Percentiles rank a stretch among this genome's conserved stretches.
Evolutionary conservation across 1,140 invertebrate genomes (phyloP).

Genomic region (Euwallacea similis): DNA sequence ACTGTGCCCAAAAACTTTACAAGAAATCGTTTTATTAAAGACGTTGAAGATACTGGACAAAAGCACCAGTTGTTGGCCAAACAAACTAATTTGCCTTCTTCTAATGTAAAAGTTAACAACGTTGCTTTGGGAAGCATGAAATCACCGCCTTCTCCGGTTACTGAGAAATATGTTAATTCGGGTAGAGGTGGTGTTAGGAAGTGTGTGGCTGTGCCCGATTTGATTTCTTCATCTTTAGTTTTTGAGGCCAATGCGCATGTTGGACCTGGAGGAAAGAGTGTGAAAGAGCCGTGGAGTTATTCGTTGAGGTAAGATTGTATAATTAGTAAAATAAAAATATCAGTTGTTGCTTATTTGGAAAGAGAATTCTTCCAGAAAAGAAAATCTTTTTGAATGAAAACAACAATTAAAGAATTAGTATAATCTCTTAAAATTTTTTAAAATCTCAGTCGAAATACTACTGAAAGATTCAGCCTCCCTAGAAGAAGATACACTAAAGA

Average conservation of each 20-base stretch:
- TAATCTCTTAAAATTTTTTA: slow-evolving; percentile 1
- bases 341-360: no score
- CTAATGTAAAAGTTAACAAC: slow-evolving; percentile 37
- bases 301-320: no score
- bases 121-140: slow-evolving; percentile 45
- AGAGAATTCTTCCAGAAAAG: no score
- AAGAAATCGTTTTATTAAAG: slow-evolving; percentile 44
- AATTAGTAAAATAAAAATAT: no score
- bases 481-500: slow-evolving; percentile 33
- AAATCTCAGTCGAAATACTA: no score
- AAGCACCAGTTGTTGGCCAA: slow-evolving; percentile 13
- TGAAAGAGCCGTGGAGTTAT: no score
- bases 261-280: neutral
- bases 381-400: no score
- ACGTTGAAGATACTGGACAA: slow-evolving; percentile 18
- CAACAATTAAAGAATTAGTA: neutral
- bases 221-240: slow-evolving; percentile 44
- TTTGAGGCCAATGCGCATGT: slow-evolving; percentile 1
- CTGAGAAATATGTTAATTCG: slow-evolving; percentile 44
- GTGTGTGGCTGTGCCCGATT: slow-evolving; percentile 31
- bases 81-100: slow-evolving; percentile 15
- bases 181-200: slow-evolving; percentile 1
- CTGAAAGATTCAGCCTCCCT: slow-evolving; percentile 20
- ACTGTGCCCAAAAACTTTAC: slow-evolving; percentile 52
- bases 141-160: slow-evolving; percentile 40